A percentile compares a stretch with the other conserved stretches of the same genome.
Conservation (phyloP, 1,140 invertebrate genomes). For the Psilanteris sp. region DNA sequence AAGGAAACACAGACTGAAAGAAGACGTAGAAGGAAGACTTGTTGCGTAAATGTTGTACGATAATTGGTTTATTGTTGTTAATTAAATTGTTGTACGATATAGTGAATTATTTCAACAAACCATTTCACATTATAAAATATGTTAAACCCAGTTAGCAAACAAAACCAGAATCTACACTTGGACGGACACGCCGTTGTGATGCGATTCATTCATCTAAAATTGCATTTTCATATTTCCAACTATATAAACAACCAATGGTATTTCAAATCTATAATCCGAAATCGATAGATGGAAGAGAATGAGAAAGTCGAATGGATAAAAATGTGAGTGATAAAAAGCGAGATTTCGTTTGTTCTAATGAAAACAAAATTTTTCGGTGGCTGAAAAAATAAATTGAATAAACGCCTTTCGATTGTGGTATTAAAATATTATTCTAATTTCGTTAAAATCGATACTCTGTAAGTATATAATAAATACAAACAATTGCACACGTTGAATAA, state of each 20-base stretch:
- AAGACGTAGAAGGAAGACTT: constrained; percentile 1
- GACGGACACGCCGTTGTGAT: constrained; percentile 6
- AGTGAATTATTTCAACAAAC: constrained; percentile 5
- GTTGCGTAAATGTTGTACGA: constrained; percentile 22
- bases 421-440: too few relatives aligned
- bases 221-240: constrained; percentile 37
- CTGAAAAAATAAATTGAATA: not conserved
- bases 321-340: constrained; percentile 12
- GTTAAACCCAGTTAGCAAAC: constrained; percentile 21
- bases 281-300: constrained; percentile 14
- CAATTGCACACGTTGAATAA: too few relatives aligned
- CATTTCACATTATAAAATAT: constrained; percentile 21
- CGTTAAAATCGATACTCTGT: too few relatives aligned
- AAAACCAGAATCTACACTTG: constrained; percentile 2
- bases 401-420: too few relatives aligned
- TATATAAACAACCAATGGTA: constrained; percentile 17
- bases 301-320: not conserved
- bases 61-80: too few relatives aligned
- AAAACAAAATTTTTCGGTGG: constrained; percentile 12
- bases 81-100: not conserved
- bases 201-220: constrained; percentile 20
- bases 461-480: too few relatives aligned
- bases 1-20: not conserved
- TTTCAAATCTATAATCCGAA: constrained; percentile 44
- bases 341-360: constrained; percentile 21